Percentiles rank a stretch among this genome's conserved stretches.
These are phyloP conservation scores for Amphipoea lucens DNA, from an alignment of 2,888 invertebrate species.

Conservation along the genomic window DNA sequence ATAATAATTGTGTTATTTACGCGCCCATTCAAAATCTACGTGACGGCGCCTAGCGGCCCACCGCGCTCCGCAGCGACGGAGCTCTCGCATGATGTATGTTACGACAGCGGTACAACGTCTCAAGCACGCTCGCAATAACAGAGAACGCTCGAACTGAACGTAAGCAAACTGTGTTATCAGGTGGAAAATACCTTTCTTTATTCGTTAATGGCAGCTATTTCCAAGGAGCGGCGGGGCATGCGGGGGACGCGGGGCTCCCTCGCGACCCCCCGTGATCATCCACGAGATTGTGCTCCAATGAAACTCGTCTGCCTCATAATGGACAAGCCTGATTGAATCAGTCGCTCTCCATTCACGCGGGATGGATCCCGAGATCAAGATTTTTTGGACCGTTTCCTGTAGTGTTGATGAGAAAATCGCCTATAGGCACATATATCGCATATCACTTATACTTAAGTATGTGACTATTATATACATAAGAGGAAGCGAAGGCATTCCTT, in stretches of 20 bases:
- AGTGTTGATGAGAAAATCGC: conserved; percentile 67
- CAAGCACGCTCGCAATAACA: conserved; percentile 71
- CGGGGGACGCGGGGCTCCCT: conserved; percentile 43
- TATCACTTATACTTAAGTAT: background rate
- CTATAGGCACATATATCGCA: conserved; percentile 8
- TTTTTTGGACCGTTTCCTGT: conserved; percentile 68
- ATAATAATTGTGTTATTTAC: conserved; percentile 60
- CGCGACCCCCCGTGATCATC: conserved; percentile 73
- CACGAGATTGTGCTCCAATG: conserved; percentile 78
- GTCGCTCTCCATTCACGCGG: conserved; percentile 79
- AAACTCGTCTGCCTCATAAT: conserved; percentile 80
- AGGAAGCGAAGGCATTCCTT: background rate
- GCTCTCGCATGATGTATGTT: conserved; percentile 36
- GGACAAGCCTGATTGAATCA: conserved; percentile 83
- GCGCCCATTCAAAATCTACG: conserved; percentile 45
- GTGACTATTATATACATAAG: conserved; percentile 1
- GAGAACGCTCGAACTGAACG: conserved; percentile 69
- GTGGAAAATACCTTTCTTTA: conserved; percentile 82
- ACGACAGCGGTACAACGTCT: conserved; percentile 48
- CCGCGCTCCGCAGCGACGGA: conserved; percentile 8
- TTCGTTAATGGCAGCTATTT: conserved; percentile 82
- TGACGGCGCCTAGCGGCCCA: conserved; percentile 12
- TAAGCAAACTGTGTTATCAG: conserved; percentile 79
- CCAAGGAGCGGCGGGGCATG: conserved; percentile 60
- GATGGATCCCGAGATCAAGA: conserved; percentile 79